Conservation (phyloP, 2,113 vertebrate genomes). For the Cephalophus harveyi region DNA sequence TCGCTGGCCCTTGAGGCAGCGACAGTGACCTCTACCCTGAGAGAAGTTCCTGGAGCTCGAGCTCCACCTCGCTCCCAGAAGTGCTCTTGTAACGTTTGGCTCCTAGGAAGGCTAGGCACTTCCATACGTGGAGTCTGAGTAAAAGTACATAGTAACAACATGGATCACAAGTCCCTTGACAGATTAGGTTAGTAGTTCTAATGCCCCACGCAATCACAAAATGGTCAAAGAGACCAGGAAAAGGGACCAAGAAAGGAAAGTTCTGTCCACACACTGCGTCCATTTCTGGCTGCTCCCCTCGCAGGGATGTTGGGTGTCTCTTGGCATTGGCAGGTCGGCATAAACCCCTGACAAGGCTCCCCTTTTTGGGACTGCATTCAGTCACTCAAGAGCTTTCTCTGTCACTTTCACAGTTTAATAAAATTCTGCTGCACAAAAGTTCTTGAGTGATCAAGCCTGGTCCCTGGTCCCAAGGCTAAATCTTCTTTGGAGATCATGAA, state of each 20-base stretch:
- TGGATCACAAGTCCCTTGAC: not conserved
- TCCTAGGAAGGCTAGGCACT: not conserved
- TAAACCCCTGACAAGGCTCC: not conserved
- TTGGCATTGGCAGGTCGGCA: not conserved
- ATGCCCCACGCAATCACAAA: accelerated
- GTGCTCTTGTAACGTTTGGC: not conserved
- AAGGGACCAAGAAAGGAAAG: not conserved
- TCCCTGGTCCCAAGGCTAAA: not conserved
- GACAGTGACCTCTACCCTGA: not conserved
- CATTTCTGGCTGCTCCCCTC: not conserved
- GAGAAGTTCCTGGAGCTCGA: not conserved
- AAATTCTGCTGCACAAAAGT: not conserved
- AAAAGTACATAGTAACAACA: not conserved
- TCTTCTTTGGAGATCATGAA: not conserved
- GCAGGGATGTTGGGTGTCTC: not conserved
- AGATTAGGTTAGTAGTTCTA: not conserved
- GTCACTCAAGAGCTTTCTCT: not conserved
- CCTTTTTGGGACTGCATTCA: not conserved
- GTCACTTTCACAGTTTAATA: not conserved
- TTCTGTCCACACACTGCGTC: accelerated
- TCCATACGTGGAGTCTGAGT: too few relatives aligned
- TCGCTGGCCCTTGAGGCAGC: not conserved
- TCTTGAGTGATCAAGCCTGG: not conserved
- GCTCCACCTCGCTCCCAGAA: not conserved
- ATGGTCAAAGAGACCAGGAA: not conserved